Evolutionary conservation across 2,888 invertebrate species (phyloP).

Genomic region (Acanthosepion pharaonis): DNA sequence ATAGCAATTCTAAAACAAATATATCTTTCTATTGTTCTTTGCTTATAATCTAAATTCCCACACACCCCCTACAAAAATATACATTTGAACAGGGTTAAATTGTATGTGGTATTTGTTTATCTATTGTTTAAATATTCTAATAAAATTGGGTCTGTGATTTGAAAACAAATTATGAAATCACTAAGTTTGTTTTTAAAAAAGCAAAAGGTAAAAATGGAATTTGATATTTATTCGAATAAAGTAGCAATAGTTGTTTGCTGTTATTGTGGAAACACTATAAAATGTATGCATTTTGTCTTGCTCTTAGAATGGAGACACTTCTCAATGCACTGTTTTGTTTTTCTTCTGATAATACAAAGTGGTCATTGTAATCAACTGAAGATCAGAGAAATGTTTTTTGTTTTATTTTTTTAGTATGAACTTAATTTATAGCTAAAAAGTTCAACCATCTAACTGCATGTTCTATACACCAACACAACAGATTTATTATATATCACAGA

Average conservation of each 20-base stretch:
- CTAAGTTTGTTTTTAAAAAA: not conserved
- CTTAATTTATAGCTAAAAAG: no score
- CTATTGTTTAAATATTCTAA: no score
- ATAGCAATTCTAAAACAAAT: not conserved
- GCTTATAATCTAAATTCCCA: no score
- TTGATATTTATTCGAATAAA: not conserved
- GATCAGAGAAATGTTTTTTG: not conserved
- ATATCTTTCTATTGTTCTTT: no score
- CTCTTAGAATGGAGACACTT: not conserved
- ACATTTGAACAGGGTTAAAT: no score
- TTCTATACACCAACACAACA: not conserved
- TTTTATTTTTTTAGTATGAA: no score
- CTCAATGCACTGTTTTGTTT: not conserved
- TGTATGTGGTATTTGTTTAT: no score
- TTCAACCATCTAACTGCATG: no score
- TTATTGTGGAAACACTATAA: not conserved
- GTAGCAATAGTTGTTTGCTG: not conserved
- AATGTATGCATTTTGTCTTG: conserved; percentile 13
- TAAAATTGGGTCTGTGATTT: no score
- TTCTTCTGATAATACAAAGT: not conserved
- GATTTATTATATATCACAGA: not conserved
- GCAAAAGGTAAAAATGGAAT: not conserved
- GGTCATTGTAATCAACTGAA: not conserved
- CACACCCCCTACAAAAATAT: no score
- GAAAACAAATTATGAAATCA: no score